Evolutionary conservation across 2,888 invertebrate species (phyloP), one percentile per base, ranked within the genome.

Genomic region (Stomorhina lunata): DNA sequence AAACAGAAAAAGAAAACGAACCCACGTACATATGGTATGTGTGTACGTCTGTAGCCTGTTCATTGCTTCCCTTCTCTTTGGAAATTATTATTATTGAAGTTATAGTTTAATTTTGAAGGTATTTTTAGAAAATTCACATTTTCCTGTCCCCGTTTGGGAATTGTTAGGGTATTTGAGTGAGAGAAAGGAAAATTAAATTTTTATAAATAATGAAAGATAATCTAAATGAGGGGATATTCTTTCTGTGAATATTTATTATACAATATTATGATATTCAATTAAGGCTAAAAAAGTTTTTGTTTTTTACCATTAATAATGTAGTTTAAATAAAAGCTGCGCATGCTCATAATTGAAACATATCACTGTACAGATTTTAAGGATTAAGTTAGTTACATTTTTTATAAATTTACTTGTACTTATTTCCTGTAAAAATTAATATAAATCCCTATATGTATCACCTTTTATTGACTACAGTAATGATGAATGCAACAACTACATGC

Each of bases 1-100:
- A n/a, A n/a, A n/a, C n/a, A n/a, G 20, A 53, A 61, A 40, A 15
- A 75, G 43, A 29, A 25, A 55, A 55, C 29, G 27, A 45, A 32
- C 3, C 27, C 4, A 37, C 34, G 4, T 53, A 65, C 45, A 9
- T 53, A 29, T 2, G 12, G 40, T 15, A 25, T 40, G 9, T 53
- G 6, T 29, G 5, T 48, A 20, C 55, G 40, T 20, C 55, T 29
- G 32, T 20, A 22, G 3, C 9, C 1, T 15, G 6, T 53, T 29
- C 6, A 7, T 15, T 43, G 20, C 17, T 50, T 50, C n/a, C n/a
- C 25, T 1, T n/a, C 25, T 50, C n/a, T 12, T 50, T 5, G 9
- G 4, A 50, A 50, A n/a, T n/a, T 25, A 50, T 17, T 10, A 45
- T 32, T 20, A 43, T 40, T 55, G n/a, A 25, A 27, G 17, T 43